A percentile compares a stretch with the other conserved stretches of the same genome.
Evolutionary conservation across 35 echinoderm and acorn worm species (phyloP).

Genomic region (Apostichopus parvimensis): DNA sequence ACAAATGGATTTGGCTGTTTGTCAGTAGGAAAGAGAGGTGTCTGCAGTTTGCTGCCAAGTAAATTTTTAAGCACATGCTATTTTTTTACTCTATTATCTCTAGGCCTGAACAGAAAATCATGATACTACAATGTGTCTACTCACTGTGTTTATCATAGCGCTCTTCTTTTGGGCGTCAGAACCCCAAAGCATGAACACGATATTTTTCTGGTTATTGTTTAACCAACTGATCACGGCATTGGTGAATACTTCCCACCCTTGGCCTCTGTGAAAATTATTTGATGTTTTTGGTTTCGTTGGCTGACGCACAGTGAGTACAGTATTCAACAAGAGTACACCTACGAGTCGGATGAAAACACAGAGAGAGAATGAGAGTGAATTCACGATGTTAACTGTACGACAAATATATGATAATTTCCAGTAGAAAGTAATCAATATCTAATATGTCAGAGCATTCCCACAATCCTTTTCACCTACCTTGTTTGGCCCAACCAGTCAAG

Average conservation of each 20-base stretch:
- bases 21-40: too few relatives aligned
- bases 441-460: neutral
- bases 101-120: too few relatives aligned
- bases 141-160: conserved; percentile 79
- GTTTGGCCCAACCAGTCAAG: conserved; percentile 92
- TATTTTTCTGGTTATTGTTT: conserved; percentile 70
- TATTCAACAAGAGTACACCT: conserved; percentile 94
- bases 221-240: conserved; percentile 89
- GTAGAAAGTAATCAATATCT: too few relatives aligned
- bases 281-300: conserved; percentile 40
- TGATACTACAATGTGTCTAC: neutral
- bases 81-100: too few relatives aligned
- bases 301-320: conserved; percentile 85
- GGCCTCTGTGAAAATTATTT: conserved; percentile 78
- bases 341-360: too few relatives aligned
- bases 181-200: conserved; percentile 95
- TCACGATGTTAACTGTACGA: too few relatives aligned
- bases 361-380: too few relatives aligned
- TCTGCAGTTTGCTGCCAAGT: too few relatives aligned
- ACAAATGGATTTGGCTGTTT: too few relatives aligned
- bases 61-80: too few relatives aligned
- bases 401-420: too few relatives aligned
- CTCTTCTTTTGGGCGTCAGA: conserved; percentile 97
- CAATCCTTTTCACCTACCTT: conserved; percentile 62
- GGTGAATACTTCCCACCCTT: conserved; percentile 95